Percentiles rank a stretch among this genome's conserved stretches.
These are phyloP conservation scores for Microplitis manilae DNA, from an alignment of 2,888 invertebrate genomes.

Conservation along the genomic window DNA sequence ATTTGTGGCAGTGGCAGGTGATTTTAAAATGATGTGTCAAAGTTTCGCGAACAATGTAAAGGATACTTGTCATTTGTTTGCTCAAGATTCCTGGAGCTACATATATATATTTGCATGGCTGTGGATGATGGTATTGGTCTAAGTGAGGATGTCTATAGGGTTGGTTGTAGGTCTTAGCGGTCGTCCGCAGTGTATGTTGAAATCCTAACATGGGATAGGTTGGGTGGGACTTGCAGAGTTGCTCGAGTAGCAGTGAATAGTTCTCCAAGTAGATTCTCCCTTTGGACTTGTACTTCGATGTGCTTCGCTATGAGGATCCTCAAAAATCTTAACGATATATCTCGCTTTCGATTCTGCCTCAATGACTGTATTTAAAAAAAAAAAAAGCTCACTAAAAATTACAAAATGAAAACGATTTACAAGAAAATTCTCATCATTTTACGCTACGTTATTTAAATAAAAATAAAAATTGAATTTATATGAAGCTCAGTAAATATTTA, in stretches of 20 bases:
- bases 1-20: background rate
- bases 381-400: too few relatives aligned
- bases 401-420: too few relatives aligned
- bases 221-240: constrained; percentile 25
- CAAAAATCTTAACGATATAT: constrained; percentile 9
- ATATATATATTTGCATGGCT: background rate
- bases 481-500: too few relatives aligned
- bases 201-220: constrained; percentile 27
- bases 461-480: too few relatives aligned
- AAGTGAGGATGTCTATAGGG: background rate
- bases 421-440: too few relatives aligned
- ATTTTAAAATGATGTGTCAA: background rate
- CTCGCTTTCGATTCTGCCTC: background rate
- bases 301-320: background rate
- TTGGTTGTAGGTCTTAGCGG: constrained; percentile 29
- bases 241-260: constrained; percentile 28
- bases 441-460: too few relatives aligned
- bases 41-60: background rate
- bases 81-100: background rate
- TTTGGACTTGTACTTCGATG: constrained; percentile 15
- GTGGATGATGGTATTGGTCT: background rate
- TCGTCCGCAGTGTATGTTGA: constrained; percentile 32
- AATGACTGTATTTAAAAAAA: background rate
- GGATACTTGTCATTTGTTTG: background rate
- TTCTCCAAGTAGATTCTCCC: constrained; percentile 25